These are phyloP conservation scores for Folsomia manolachei DNA, from an alignment of 2,888 invertebrate genomes.

Conservation along the genomic window DNA sequence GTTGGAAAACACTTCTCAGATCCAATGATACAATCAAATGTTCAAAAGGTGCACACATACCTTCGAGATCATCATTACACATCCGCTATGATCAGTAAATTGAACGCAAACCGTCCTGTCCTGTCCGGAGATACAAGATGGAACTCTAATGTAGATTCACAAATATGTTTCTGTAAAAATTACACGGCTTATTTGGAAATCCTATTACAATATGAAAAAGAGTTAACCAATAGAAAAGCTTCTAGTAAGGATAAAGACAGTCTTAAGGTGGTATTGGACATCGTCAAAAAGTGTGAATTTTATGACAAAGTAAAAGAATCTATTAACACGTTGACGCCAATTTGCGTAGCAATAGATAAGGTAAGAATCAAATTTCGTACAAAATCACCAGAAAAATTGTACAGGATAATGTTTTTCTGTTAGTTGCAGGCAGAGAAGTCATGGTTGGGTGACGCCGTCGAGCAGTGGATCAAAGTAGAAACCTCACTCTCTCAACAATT, in stretches of 20 bases:
- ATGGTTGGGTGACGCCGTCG: not conserved
- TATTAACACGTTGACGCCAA: not conserved
- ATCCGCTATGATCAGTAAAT: slow-evolving; percentile 12
- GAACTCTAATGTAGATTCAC: slow-evolving; percentile 25
- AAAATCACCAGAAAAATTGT: not conserved
- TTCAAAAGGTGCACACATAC: slow-evolving; percentile 20
- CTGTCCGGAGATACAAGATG: slow-evolving; percentile 26
- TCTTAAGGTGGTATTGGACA: not conserved
- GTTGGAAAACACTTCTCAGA: slow-evolving; percentile 28
- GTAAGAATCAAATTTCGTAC: not conserved
- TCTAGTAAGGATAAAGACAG: too few species aligned
- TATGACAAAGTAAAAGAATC: not conserved
- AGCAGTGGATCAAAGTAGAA: not conserved
- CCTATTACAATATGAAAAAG: too few species aligned
- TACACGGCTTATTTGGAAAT: slow-evolving; percentile 30
- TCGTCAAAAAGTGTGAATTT: not conserved
- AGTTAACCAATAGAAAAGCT: not conserved
- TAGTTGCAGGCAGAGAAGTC: not conserved
- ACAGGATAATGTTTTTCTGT: not conserved
- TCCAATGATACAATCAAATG: slow-evolving; percentile 1
- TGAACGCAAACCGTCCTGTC: slow-evolving; percentile 19
- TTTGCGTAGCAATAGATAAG: not conserved
- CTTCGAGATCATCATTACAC: slow-evolving; percentile 25
- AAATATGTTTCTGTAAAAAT: slow-evolving; percentile 22
- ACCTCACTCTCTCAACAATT: not conserved